A percentile compares a stretch with the other conserved stretches of the same genome.
phyloP scores from a whole-genome alignment of 2,888 invertebrate genomes.

The Thymelicus sylvestris region DNA sequence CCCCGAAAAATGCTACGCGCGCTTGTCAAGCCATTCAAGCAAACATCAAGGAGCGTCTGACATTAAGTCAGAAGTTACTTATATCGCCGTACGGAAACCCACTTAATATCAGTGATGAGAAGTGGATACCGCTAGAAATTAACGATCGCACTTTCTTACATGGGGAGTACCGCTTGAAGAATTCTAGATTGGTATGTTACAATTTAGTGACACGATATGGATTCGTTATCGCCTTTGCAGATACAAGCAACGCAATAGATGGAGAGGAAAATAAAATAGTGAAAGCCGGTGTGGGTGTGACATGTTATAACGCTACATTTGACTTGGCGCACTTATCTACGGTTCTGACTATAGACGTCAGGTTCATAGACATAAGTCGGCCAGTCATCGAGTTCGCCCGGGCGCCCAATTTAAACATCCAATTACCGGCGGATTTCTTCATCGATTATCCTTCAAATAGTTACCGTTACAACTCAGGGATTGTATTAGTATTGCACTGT shows the following conservation, averaged over 20 bases:
- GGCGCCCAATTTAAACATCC: constrained; percentile 86
- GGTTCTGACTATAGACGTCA: constrained; percentile 65
- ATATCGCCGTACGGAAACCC: constrained; percentile 73
- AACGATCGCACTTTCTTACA: constrained; percentile 48
- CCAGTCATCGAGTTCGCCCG: constrained; percentile 74
- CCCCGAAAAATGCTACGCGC: constrained; percentile 51
- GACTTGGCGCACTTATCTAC: constrained; percentile 56
- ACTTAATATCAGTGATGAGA: constrained; percentile 53
- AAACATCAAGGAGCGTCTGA: constrained; percentile 53
- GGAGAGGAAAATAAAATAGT: constrained; percentile 61
- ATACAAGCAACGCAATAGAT: constrained; percentile 48
- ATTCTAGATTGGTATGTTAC: constrained; percentile 60
- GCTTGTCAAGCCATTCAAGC: constrained; percentile 63
- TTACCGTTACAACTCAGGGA: constrained; percentile 30
- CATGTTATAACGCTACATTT: constrained; percentile 58
- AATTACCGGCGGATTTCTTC: constrained; percentile 90
- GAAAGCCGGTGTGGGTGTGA: constrained; percentile 50
- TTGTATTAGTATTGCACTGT: constrained; percentile 43
- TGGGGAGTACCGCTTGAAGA: constrained; percentile 56
- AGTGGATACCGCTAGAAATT: constrained; percentile 59
- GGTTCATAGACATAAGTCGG: constrained; percentile 68
- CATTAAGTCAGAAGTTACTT: constrained; percentile 49
- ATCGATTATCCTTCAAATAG: constrained; percentile 85
- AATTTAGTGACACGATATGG: constrained; percentile 64
- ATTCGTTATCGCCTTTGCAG: constrained; percentile 59